Base-by-base conservation (phyloP, 1,140 invertebrate genomes). In the Saccostrea glomerata region DNA sequence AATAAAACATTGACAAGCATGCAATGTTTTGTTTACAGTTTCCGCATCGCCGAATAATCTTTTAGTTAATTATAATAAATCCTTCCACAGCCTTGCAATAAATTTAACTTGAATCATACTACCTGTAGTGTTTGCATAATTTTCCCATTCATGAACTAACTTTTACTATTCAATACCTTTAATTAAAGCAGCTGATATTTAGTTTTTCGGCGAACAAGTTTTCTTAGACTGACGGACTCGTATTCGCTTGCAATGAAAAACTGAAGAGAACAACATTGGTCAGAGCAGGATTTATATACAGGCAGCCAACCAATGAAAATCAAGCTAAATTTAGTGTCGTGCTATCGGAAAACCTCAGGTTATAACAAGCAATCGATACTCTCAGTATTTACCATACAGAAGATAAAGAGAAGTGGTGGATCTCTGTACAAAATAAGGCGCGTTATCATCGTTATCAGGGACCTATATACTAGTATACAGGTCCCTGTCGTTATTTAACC, bases 291-390 rank as follows among this genome's bases (percentile, higher is more conserved):
- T 30, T 77, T 77, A 77, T 77, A 77, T 77, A 77, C 0, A 11
- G 30, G 23, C 70, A 36, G 25, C 12, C 23, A 30, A 30, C 70
- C 70, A 77, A 77, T 77, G 25, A 30, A 77, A 77, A 36, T 77
- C 25, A 13, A 30, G 25, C 70, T 77, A 77, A 13, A 77, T 30
- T 13, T 77, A 77, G 25, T 30, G 23, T 77, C 25, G 15, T 25
- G 58, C n/a, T 63, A 77, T 77, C 70, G 70, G 70, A 77, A 77
- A 77, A 30, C 70, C 70, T 77, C 70, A 25, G 17, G 58, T 63
- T 17, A n/a, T 20, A 47, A 47, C 47, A 47, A 47, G 9, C 47
- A 47, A 47, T 47, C 47, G 47, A 47, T 47, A 47, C 9, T 47
- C 47, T 47, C 9, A 47, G 47, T 47, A 47, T 47, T 47, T 47